Evolutionary conservation across 2,113 vertebrate genomes (phyloP).

Genomic region (Ciconia stormi): DNA sequence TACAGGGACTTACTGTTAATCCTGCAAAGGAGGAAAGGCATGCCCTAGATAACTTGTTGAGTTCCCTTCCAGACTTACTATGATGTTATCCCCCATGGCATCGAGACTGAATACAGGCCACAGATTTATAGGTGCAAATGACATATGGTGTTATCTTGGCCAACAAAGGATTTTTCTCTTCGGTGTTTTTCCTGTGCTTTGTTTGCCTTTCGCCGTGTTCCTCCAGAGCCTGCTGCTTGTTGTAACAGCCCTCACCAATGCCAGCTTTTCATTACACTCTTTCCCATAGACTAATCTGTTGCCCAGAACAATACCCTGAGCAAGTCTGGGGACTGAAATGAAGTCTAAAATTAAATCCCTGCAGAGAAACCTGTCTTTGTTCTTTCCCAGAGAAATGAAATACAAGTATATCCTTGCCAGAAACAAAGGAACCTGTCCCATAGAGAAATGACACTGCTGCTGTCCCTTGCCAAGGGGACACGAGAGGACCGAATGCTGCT

Average conservation of each 20-base stretch:
- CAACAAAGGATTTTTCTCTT: not conserved
- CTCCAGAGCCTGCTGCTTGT: not conserved
- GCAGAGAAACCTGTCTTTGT: not conserved
- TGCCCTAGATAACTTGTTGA: not conserved
- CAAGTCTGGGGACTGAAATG: not conserved
- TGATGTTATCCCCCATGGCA: not conserved
- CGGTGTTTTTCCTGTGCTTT: not conserved
- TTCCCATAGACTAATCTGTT: not conserved
- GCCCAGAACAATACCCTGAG: not conserved
- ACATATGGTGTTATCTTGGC: not conserved
- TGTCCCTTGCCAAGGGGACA: not conserved
- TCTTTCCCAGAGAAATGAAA: not conserved
- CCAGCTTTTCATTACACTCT: not conserved
- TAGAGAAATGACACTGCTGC: not conserved
- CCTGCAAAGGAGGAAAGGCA: not conserved
- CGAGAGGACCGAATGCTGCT: not conserved
- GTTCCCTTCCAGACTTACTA: not conserved
- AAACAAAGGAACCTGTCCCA: not conserved
- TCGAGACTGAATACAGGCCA: not conserved
- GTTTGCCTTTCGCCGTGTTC: not conserved
- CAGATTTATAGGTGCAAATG: not conserved
- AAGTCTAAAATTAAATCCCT: constrained; percentile 17
- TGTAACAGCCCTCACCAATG: not conserved
- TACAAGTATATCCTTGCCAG: not conserved
- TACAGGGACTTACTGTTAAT: not conserved